These are phyloP conservation scores for Chrysolina haemoptera DNA, from an alignment of 2,888 invertebrate genomes.

Conservation along the genomic window DNA sequence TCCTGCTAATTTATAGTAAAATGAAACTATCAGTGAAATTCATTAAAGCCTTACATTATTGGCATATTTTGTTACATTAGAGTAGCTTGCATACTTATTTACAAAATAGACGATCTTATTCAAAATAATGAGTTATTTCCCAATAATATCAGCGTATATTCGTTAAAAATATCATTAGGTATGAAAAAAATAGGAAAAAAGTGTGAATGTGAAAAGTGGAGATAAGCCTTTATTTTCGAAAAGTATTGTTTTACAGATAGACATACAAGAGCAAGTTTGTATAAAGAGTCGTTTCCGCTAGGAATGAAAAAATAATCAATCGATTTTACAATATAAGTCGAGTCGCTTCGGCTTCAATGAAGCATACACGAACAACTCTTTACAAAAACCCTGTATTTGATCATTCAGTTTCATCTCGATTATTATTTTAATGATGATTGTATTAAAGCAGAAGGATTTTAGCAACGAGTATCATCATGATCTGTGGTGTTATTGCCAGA, in stretches of 20 bases:
- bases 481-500: constrained; percentile 63
- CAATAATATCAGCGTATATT: not conserved
- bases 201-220: constrained; percentile 13
- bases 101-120: constrained; percentile 2
- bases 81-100: constrained; percentile 3
- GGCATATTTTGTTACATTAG: constrained; percentile 2
- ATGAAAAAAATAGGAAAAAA: not conserved
- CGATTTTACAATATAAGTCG: not conserved
- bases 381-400: constrained; percentile 44
- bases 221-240: not conserved
- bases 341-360: not conserved
- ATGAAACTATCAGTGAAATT: too few species aligned
- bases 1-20: too few species aligned
- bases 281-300: constrained; percentile 25
- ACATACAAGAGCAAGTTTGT: constrained; percentile 1
- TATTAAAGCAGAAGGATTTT: constrained; percentile 57
- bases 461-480: constrained; percentile 67
- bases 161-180: not conserved
- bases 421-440: constrained; percentile 34
- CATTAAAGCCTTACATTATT: not conserved
- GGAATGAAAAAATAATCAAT: constrained; percentile 2
- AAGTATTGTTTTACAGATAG: not conserved
- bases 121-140: not conserved
- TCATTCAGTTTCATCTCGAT: constrained; percentile 23
- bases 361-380: constrained; percentile 32